Percentiles rank a stretch among this genome's conserved stretches.
Evolutionary conservation across 53 echinoderm and acorn worm genomes (phyloP).

Genomic region (Holothuria leucospilota): DNA sequence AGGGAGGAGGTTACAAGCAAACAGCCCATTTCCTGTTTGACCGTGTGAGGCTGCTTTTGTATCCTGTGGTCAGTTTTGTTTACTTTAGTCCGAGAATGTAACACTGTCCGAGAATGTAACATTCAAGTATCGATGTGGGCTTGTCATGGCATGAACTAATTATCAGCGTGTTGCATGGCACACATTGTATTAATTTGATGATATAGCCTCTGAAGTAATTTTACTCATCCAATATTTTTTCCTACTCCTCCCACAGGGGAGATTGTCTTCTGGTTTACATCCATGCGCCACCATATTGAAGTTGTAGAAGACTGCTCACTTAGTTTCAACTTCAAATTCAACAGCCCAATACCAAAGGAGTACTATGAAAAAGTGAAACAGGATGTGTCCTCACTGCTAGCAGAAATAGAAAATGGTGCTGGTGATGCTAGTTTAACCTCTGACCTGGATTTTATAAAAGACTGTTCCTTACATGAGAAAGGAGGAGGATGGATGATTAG

Average conservation of each 20-base stretch:
- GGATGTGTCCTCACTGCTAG: conserved; percentile 35
- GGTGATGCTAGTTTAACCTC: neutral
- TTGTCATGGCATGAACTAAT: no score
- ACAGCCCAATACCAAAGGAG: conserved; percentile 75
- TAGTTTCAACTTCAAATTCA: conserved; percentile 81
- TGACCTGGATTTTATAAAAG: conserved; percentile 54
- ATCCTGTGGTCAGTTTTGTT: no score
- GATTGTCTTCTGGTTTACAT: conserved; percentile 83
- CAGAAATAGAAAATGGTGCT: neutral
- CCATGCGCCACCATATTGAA: conserved; percentile 88
- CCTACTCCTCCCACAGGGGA: conserved; percentile 61
- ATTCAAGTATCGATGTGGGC: no score
- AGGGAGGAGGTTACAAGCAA: no score
- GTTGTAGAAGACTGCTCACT: conserved; percentile 89
- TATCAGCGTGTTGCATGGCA: no score
- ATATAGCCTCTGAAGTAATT: no score
- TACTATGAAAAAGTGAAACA: conserved; percentile 67
- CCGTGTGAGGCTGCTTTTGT: no score
- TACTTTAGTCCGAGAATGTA: no score
- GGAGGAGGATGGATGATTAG: conserved; percentile 54
- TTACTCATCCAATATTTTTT: no score
- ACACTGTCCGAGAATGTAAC: no score
- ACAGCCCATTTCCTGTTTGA: no score
- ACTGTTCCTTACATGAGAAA: conserved; percentile 54
- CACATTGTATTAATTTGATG: no score